Evolutionary conservation across 2,888 invertebrate species (phyloP), one percentile per base, ranked within the genome.

Genomic region (Drosophila atripex): DNA sequence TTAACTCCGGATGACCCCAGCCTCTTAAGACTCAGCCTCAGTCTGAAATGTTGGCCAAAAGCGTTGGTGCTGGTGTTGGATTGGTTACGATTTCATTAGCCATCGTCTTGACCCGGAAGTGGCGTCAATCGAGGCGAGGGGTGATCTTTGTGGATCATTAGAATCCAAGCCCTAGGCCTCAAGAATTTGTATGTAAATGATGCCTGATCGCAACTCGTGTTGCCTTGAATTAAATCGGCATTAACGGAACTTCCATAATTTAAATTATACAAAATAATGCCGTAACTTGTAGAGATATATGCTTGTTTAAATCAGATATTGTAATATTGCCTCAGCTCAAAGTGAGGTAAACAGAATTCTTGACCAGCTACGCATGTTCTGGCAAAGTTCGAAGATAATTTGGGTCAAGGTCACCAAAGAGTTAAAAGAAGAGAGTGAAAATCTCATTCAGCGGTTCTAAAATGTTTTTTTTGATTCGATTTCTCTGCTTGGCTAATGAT

Each of bases 131-230:
- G 60, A 39, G 21, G 47, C 49, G 43, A 46, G 16, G 39, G 32
- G 35, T 46, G 71, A 60, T 72, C 53, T 45, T 53, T 69, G 59
- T 49, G 58, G 53, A 49, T 69, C 68, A 60, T 61, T 65, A 85
- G 86, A 86, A 86, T 85, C 57, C 46, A 55, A 71, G 43, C 86
- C 72, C 73, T 73, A 54, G 71, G 73, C 68, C 64, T 45, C 59
- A 64, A 84, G 78, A 82, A 85, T 78, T 73, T 50, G 73, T 80
- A 87, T 82, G 82, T 73, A 85, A 82, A 85, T 87, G 54, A 78
- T 21, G n/a, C 39, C 11, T 45, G 30, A 25, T 49, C 55, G 45
- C 49, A 38, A 32, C 47, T 47, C 54, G 58, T 72, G 72, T 72
- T 43, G 54, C 73, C 72, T 74, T 68, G 72, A 66, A 49, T 52